These are phyloP conservation scores for Muscina levida DNA, from an alignment of 2,888 invertebrate genomes.

Conservation along the genomic window DNA sequence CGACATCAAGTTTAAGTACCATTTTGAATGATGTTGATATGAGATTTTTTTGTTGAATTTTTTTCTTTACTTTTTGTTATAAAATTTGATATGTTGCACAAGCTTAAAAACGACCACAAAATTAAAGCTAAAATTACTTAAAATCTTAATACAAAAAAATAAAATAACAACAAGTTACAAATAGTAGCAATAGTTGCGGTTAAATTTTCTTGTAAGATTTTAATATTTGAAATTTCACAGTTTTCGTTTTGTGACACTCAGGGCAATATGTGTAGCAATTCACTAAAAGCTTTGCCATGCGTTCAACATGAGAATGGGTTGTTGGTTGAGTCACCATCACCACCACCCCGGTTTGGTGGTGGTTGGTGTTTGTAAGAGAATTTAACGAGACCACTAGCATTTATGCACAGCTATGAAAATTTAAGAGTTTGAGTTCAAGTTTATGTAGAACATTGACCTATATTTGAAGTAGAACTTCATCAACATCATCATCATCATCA, in stretches of 20 bases:
- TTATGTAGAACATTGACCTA: slow-evolving; percentile 54
- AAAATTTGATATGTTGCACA: slow-evolving; percentile 21
- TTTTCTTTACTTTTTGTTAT: slow-evolving; percentile 12
- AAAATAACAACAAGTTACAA: slow-evolving; percentile 3
- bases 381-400: background rate
- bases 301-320: too few relatives aligned
- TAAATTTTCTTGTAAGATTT: background rate
- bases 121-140: slow-evolving; percentile 55
- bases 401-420: slow-evolving; percentile 1
- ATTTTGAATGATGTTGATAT: slow-evolving; percentile 39
- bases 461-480: slow-evolving; percentile 14
- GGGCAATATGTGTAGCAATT: background rate
- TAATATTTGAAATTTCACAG: too few relatives aligned
- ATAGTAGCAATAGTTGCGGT: slow-evolving; percentile 42
- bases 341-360: background rate
- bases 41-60: slow-evolving; percentile 15
- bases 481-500: background rate
- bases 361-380: background rate
- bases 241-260: background rate
- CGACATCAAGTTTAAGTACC: slow-evolving; percentile 74
- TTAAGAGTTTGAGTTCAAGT: slow-evolving; percentile 63
- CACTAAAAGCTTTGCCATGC: too few relatives aligned
- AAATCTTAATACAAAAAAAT: slow-evolving; percentile 10
- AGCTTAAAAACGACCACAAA: slow-evolving; percentile 51
- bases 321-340: background rate